Evolutionary conservation across 2,888 invertebrate species (phyloP), one percentile per base, ranked within the genome.

Genomic region (Lypha dubia): DNA sequence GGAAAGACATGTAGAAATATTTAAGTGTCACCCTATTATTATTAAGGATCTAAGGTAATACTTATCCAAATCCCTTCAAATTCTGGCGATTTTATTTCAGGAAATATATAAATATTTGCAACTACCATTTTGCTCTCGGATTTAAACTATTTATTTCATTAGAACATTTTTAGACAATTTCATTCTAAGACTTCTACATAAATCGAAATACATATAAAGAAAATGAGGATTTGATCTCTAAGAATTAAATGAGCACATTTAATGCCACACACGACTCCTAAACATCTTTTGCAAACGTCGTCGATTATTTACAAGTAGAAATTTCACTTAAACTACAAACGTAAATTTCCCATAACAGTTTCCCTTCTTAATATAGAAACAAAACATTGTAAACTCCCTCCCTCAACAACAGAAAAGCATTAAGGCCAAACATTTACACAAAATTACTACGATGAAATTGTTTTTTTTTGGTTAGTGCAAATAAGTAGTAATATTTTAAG

Each of bases 341-440:
- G 58, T 73, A 71, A 75, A 76, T 79, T 79, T 68, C 51, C 20
- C 41, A 56, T 63, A 83, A 84, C 75, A 60, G 75, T 62, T 76
- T 65, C 41, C 53, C 44, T 75, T 53, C 28, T 65, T 71, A 73
- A 80, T 76, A 71, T 76, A 71, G 28, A 38, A 84, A 73, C 60
- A 73, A 71, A 84, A 76, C 71, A 76, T 75, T 63, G 75, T 67
- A 67, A 79, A 71, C 60, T 60, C 75, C 75, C 79, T 71, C 75
- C 75, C 79, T 63, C 63, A 49, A 58, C 3, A 32, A 41, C 3
- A 41, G 51, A 82, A 80, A 84, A 80, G 71, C 79, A 67, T 67
- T 80, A 84, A 76, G 71, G 75, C 60, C 84, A 79, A 24, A 20
- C 35, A 63, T 22, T 63, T 41, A 49, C 58, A 60, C n/a, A n/a